Conservation (phyloP, 2,888 invertebrate species). For the Epirrita christyi region DNA sequence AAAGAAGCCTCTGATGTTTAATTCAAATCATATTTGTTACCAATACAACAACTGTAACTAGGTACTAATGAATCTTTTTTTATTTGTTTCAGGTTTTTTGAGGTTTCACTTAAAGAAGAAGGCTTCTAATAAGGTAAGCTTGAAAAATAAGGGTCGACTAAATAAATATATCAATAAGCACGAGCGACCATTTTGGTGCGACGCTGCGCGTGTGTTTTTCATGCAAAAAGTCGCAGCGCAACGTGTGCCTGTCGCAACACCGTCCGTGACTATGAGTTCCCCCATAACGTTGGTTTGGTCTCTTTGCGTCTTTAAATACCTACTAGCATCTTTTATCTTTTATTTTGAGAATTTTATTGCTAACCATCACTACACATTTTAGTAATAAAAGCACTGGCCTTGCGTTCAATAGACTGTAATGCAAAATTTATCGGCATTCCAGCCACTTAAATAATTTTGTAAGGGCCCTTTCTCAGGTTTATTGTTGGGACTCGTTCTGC, state of each 20-base stretch:
- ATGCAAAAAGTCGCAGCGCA: no score
- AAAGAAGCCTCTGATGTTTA: no score
- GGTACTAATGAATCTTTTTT: neutral
- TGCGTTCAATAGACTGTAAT: slow-evolving; percentile 29
- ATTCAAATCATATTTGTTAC: neutral
- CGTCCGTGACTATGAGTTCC: no score
- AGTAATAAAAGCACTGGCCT: slow-evolving; percentile 20
- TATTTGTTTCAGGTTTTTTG: neutral
- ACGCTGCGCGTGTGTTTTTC: no score
- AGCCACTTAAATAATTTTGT: slow-evolving; percentile 58
- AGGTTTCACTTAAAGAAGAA: neutral
- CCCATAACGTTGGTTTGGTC: no score
- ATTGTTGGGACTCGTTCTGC: slow-evolving; percentile 62
- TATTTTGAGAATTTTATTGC: neutral
- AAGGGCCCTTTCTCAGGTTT: slow-evolving; percentile 66
- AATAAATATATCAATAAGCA: neutral
- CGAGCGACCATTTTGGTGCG: no score
- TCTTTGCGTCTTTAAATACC: no score
- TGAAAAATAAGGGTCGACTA: neutral
- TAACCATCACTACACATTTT: slow-evolving; percentile 7
- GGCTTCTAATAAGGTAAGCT: neutral
- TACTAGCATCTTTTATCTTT: neutral
- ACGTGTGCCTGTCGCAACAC: no score
- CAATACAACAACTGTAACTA: neutral
- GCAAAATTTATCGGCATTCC: slow-evolving; percentile 57